These are phyloP conservation scores for Drosophila ercepeae DNA, from an alignment of 1,140 invertebrate species.

Conservation along the genomic window DNA sequence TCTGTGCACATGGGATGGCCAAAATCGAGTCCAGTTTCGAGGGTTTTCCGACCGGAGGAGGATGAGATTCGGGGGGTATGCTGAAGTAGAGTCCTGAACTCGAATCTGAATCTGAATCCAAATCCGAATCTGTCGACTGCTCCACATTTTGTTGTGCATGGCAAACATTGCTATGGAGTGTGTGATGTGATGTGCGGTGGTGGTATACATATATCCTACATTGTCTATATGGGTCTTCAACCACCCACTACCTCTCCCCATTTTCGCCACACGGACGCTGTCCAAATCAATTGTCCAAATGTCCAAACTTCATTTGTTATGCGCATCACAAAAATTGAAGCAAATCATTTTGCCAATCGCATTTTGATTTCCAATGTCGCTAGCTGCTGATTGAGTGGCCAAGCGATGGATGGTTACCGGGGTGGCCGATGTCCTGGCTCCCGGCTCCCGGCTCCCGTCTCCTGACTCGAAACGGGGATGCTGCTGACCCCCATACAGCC, in stretches of 20 bases:
- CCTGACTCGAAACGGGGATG: no score
- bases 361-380: constrained; percentile 80
- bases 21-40: constrained; percentile 51
- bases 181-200: constrained; percentile 36
- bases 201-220: constrained; percentile 64
- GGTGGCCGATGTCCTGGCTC: background rate
- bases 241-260: background rate
- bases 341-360: constrained; percentile 82
- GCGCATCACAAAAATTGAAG: constrained; percentile 81
- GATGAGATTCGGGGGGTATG: background rate
- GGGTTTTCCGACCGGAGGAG: background rate
- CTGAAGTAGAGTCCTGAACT: constrained; percentile 30
- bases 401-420: constrained; percentile 8
- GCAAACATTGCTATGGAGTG: constrained; percentile 58
- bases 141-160: constrained; percentile 80
- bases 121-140: constrained; percentile 59
- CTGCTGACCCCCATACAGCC: background rate
- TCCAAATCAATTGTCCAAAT: constrained; percentile 80
- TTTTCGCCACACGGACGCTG: constrained; percentile 45
- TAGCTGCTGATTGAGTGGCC: constrained; percentile 61
- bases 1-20: constrained; percentile 67
- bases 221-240: constrained; percentile 62
- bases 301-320: constrained; percentile 82
- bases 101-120: constrained; percentile 30
- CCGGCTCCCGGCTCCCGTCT: no score